Evolutionary conservation across 2,888 invertebrate genomes (phyloP), one percentile per base, ranked within the genome.

Genomic region (Pterobdella sp.): DNA sequence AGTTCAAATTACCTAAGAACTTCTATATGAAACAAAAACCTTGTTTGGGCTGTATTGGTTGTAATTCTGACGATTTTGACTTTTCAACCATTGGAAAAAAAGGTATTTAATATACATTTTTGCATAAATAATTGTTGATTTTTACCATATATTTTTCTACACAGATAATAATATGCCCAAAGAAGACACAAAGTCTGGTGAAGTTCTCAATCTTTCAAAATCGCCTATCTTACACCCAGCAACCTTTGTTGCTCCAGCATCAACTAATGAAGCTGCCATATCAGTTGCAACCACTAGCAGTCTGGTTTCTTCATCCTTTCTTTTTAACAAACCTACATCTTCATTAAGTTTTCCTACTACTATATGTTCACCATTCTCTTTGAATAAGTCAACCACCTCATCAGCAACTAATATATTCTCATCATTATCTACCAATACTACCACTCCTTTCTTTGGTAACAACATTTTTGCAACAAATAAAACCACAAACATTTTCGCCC

Each of bases 21-120:
- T 84, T 83, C 77, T 84, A 82, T 74, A 78, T 80, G 76, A 78
- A 76, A 1, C 77, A 76, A n/a, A 76, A 78, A 1, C 78, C 79
- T 3, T 84, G 84, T 73, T 78, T 79, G 7, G 84, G 84, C 1
- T 84, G 84, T 74, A 76, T 78, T 3, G 84, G 84, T 22, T 83
- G 83, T 77, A 78, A 80, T 31, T 78, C 79, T 63, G 77, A 77
- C 32, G 68, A 65, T 7, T 73, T 75, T 65, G 75, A 74, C 72
- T 75, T 75, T 63, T 31, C 14, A n/a, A 4, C 52, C 65, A 65
- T 65, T 31, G 65, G 35, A 34, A 65, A 65, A 65, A 7, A 10
- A 63, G 7, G 63, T 29, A n/a, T n/a, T n/a, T n/a, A n/a, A n/a
- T n/a, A n/a, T n/a, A n/a, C n/a, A n/a, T n/a, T n/a, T n/a, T n/a